phyloP scores from a whole-genome alignment of 1,140 invertebrate genomes.

The Sinonovacula constricta region DNA sequence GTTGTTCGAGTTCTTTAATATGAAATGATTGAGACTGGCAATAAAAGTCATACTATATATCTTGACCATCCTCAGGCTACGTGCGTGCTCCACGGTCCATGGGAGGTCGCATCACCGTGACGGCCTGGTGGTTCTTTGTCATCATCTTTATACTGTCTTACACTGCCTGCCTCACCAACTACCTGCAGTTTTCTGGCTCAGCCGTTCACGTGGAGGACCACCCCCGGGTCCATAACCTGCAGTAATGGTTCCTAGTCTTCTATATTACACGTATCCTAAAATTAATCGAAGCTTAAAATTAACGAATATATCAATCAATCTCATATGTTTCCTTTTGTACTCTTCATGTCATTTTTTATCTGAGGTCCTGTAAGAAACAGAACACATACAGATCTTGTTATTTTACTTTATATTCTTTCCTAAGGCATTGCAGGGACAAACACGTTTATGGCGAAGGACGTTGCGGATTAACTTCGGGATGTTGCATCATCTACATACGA shows the following conservation, averaged over 20 bases:
- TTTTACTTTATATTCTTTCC: too few species aligned
- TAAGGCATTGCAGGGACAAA: too few species aligned
- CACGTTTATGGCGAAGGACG: too few species aligned
- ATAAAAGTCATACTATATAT: too few species aligned
- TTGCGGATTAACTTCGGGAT: too few species aligned
- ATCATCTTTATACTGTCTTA: conserved; percentile 67
- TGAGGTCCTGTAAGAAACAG: too few species aligned
- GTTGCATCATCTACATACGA: too few species aligned
- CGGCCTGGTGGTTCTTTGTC: conserved; percentile 71
- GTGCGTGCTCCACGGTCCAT: conserved; percentile 57
- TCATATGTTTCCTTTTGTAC: neutral
- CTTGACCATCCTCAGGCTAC: too few species aligned
- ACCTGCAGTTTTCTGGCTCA: conserved; percentile 48
- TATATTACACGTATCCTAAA: neutral
- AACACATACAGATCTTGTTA: too few species aligned
- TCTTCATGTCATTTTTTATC: too few species aligned
- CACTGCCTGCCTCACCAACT: conserved; percentile 66
- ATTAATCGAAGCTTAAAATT: neutral
- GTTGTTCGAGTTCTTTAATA: too few species aligned
- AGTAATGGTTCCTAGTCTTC: neutral
- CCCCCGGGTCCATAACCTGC: conserved; percentile 3
- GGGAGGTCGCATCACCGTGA: conserved; percentile 60
- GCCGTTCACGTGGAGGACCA: conserved; percentile 69
- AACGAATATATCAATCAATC: neutral
- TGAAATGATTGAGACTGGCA: too few species aligned